Evolutionary conservation across 2,797 vertebrate species (phyloP).

Genomic region (Protosalanx chinensis): DNA sequence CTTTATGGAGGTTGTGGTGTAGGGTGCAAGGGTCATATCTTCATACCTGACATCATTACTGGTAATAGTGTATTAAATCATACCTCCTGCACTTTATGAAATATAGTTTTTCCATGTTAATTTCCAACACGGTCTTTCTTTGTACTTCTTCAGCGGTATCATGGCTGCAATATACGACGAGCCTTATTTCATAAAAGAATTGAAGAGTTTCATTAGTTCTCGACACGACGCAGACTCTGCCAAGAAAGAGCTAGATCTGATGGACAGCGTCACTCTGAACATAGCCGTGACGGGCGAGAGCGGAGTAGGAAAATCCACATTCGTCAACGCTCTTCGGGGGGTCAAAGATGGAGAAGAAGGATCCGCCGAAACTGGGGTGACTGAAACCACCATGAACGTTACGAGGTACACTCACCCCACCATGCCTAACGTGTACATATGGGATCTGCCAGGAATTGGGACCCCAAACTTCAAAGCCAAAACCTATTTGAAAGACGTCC

Average conservation of each 20-base stretch:
- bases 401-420: conserved; percentile 24
- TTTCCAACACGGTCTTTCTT: no score
- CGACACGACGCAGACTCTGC: background rate
- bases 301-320: conserved; percentile 40
- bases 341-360: conserved; percentile 19
- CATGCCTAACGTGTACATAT: conserved; percentile 37
- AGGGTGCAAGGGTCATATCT: no score
- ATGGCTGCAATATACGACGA: no score
- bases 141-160: no score
- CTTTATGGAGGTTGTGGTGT: no score
- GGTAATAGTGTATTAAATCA: no score
- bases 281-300: conserved; percentile 31
- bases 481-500: conserved; percentile 38
- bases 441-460: conserved; percentile 47
- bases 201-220: no score
- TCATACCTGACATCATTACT: no score
- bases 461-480: conserved; percentile 36
- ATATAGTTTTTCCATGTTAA: no score
- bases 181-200: no score
- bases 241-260: conserved; percentile 6
- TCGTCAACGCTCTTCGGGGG: conserved; percentile 35
- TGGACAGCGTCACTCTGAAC: conserved; percentile 31
- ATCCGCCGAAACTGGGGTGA: conserved; percentile 27
- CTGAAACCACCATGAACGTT: conserved; percentile 33
- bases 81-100: no score